Conservation (phyloP, 2,888 invertebrate species). For the Thera obeliscata region DNA sequence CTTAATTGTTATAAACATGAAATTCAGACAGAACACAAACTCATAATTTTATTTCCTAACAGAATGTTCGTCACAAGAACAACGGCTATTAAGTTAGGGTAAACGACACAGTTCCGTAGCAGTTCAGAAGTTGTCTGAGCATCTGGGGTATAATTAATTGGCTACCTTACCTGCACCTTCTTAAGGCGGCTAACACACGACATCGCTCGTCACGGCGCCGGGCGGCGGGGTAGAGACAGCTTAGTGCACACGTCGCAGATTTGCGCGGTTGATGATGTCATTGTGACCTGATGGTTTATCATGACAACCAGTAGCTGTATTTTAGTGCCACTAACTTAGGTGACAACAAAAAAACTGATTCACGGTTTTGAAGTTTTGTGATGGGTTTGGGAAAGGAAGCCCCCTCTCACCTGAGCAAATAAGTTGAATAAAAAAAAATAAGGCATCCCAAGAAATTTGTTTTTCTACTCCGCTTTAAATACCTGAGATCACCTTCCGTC, state of each 20-base stretch:
- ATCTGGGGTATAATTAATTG: slow-evolving; percentile 44
- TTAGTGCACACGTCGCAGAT: neutral
- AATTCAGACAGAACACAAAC: slow-evolving; percentile 1
- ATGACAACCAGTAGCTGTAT: too few relatives aligned
- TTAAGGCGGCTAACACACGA: neutral
- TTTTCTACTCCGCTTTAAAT: too few relatives aligned
- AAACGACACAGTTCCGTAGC: slow-evolving; percentile 38
- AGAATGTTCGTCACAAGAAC: slow-evolving; percentile 31
- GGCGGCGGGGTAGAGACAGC: neutral
- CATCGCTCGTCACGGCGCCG: neutral
- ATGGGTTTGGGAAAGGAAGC: too few relatives aligned
- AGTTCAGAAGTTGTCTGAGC: slow-evolving; percentile 39
- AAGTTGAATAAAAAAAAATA: too few relatives aligned
- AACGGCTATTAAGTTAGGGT: slow-evolving; percentile 37
- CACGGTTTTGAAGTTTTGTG: too few relatives aligned
- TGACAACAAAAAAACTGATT: too few relatives aligned
- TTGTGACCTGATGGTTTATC: too few relatives aligned
- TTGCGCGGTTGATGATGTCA: neutral
- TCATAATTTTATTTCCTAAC: slow-evolving; percentile 12
- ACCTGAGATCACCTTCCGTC: too few relatives aligned
- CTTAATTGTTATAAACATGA: neutral
- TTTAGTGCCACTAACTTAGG: too few relatives aligned
- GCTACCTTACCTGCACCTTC: slow-evolving; percentile 37
- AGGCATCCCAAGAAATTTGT: too few relatives aligned
- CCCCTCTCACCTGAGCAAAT: too few relatives aligned